Percentiles rank a stretch among this genome's conserved stretches.
phyloP scores from a whole-genome alignment of 2,797 vertebrate genomes.

The Apogon talboti region DNA sequence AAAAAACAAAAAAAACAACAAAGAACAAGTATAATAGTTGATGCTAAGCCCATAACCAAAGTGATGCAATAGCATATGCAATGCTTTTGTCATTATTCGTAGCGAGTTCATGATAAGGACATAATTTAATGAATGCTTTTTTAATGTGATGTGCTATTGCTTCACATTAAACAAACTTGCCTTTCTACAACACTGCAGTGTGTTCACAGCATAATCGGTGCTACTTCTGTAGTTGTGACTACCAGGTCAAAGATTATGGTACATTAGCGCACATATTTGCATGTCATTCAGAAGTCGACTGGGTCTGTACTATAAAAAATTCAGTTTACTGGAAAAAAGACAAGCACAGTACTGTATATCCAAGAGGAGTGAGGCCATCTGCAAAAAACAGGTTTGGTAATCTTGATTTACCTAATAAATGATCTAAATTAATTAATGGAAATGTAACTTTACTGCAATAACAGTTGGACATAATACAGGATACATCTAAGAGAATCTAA shows the following conservation, averaged over 20 bases:
- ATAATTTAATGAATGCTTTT: slow-evolving; percentile 8
- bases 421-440: too few relatives aligned
- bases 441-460: too few relatives aligned
- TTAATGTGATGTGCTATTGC: neutral
- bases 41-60: neutral
- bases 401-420: neutral
- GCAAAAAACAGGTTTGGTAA: slow-evolving; percentile 20
- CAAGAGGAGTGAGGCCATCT: neutral
- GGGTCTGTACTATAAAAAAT: neutral
- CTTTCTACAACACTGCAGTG: neutral
- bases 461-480: too few relatives aligned
- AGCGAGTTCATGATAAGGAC: slow-evolving; percentile 12
- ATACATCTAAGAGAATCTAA: too few relatives aligned
- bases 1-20: too few relatives aligned
- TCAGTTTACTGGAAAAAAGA: neutral
- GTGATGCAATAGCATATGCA: slow-evolving; percentile 11
- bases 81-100: slow-evolving; percentile 12
- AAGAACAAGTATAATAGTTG: too few relatives aligned
- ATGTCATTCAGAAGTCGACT: slow-evolving; percentile 1
- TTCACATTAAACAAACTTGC: neutral
- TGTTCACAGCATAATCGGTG: neutral
- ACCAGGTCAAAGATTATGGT: slow-evolving; percentile 2
- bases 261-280: slow-evolving; percentile 30
- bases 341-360: too few relatives aligned
- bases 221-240: neutral